phyloP scores from a whole-genome alignment of 2,797 vertebrate genomes.

The Microctenopoma stevenorrisi region DNA sequence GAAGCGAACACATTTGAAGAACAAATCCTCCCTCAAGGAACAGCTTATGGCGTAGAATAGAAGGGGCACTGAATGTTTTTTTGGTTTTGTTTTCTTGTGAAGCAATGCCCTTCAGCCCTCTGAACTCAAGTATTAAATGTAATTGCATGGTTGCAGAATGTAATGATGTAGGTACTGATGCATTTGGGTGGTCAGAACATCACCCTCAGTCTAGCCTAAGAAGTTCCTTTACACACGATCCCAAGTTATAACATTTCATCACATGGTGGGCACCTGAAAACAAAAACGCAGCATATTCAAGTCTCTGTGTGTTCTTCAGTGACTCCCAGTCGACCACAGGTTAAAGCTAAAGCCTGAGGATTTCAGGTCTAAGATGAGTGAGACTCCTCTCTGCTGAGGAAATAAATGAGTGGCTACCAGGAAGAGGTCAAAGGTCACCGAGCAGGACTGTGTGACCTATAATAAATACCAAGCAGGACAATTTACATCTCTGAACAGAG shows the following conservation, averaged over 20 bases:
- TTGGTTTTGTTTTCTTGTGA: conserved; percentile 19
- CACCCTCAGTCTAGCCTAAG: neutral
- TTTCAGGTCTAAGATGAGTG: too few relatives aligned
- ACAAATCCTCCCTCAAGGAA: conserved; percentile 37
- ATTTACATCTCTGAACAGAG: neutral
- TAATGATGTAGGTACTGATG: conserved; percentile 1
- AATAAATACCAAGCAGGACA: neutral
- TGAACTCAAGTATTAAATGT: neutral
- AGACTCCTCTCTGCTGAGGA: too few relatives aligned
- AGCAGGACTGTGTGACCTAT: neutral
- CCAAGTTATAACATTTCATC: conserved; percentile 1
- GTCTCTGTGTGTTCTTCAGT: neutral
- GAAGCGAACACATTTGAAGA: conserved; percentile 25
- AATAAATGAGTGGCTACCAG: neutral
- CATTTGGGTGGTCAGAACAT: conserved; percentile 3
- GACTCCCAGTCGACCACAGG: neutral
- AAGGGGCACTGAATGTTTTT: neutral
- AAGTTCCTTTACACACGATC: neutral
- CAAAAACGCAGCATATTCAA: neutral
- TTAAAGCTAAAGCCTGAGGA: neutral
- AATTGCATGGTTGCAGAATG: conserved; percentile 1
- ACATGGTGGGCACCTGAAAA: neutral
- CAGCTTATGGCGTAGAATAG: conserved; percentile 8
- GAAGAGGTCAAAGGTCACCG: neutral
- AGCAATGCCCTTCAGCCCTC: conserved; percentile 16